Evolutionary conservation across 2,797 vertebrate genomes (phyloP), one percentile per base, ranked within the genome.

Genomic region (Silurus aristotelis): DNA sequence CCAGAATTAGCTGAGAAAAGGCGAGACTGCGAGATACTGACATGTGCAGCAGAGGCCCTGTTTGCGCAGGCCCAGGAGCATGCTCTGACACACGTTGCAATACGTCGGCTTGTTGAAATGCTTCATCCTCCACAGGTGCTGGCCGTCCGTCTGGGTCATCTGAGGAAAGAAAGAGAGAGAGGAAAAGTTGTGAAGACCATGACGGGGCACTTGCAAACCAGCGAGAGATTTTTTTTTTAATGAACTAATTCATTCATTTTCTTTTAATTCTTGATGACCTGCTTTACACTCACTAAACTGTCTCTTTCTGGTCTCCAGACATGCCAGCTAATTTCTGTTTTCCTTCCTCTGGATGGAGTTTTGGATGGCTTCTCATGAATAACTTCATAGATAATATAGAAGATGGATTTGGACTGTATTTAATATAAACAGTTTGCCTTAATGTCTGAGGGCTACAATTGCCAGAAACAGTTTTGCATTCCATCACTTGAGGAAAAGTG

Each of bases 51-150:
- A 95, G 70, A 98, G 94, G 0, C 97, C 97, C 88, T 98, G 97
- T 87, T 97, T 98, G 91, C 96, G 94, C 89, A 97, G 95, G 22
- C 95, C 97, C 85, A 96, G 93, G 89, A 96, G 94, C 94, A 97
- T 94, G 52, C 91, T 94, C 85, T 96, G 95, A 79, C 97, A 98
- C 79, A 97, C 94, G 67, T 97, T 98, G 93, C 97, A 98, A 92
- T 97, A 98, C 75, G 94, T 95, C 0, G 96, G 97, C 79, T 95
- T 96, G 90, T 96, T 95, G 90, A 98, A 98, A 76, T 97, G 96
- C 87, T 97, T 98, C 93, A 97, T 95, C 88, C 96, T 95, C 97
- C 97, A 98, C 20, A 97, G 92, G 89, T 98, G 97, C 91, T 97
- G 96, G 0, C 97, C 97, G 0, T 98, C 96, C 17, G 93, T 96